These are phyloP conservation scores for Lethenteron reissneri DNA, from an alignment of 2,113 vertebrate species.

Conservation along the genomic window DNA sequence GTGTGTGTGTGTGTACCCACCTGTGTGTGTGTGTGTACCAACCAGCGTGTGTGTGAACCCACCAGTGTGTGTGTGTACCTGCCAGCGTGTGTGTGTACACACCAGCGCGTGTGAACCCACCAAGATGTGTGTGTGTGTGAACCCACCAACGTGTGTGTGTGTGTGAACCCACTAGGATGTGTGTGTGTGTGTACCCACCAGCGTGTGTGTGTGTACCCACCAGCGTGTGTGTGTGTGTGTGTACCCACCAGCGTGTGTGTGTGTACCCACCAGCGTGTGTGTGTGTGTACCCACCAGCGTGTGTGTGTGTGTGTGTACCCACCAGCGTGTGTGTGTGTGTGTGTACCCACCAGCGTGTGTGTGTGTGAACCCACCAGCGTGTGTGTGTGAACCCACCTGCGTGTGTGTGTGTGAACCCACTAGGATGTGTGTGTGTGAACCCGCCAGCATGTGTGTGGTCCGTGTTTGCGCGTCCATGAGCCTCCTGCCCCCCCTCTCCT, in stretches of 20 bases:
- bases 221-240: background rate
- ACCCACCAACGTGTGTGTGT: background rate
- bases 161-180: background rate
- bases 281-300: background rate
- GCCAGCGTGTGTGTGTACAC: background rate
- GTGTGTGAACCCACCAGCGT: background rate
- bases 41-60: background rate
- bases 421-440: background rate
- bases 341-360: background rate
- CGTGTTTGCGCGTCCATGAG: too few relatives aligned
- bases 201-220: background rate
- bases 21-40: background rate
- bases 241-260: background rate
- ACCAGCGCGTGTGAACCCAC: background rate
- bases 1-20: background rate
- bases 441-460: too few relatives aligned
- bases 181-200: background rate
- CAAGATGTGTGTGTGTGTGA: background rate
- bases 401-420: background rate
- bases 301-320: conserved; percentile 1
- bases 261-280: background rate
- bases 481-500: too few relatives aligned
- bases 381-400: background rate
- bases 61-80: background rate
- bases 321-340: background rate